Conservation (phyloP, 2,888 invertebrate species). For the Eucera pruinosa region DNA sequence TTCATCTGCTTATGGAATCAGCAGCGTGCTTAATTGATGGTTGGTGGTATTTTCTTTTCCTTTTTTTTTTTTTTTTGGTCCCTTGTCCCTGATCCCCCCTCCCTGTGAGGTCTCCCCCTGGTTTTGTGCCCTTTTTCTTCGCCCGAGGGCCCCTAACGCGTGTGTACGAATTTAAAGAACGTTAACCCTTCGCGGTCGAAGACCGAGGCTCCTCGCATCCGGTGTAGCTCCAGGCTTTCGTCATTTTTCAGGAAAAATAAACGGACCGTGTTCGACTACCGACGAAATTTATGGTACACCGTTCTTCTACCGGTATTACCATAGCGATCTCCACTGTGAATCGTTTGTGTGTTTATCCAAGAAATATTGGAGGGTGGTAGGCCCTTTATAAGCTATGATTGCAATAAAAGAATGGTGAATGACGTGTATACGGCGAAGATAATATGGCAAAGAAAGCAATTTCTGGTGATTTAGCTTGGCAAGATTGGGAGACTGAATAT, state of each 20-base stretch:
- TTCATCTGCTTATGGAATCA: conserved; percentile 43
- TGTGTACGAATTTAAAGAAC: conserved; percentile 54
- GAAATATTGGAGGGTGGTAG: conserved; percentile 3
- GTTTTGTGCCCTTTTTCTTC: conserved; percentile 33
- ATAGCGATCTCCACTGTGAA: conserved; percentile 2
- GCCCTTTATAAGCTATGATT: not conserved
- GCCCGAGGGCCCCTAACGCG: conserved; percentile 39
- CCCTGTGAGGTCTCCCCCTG: conserved; percentile 5
- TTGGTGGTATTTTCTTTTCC: not conserved
- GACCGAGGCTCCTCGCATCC: conserved; percentile 31
- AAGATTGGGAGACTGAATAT: too few relatives aligned
- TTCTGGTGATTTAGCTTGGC: not conserved
- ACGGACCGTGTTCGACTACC: conserved; percentile 1
- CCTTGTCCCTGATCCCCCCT: not conserved
- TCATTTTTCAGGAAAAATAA: conserved; percentile 21
- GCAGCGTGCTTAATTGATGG: conserved; percentile 43
- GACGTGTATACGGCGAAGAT: not conserved
- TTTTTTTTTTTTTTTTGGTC: too few relatives aligned
- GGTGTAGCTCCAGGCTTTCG: conserved; percentile 17
- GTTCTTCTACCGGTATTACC: conserved; percentile 5
- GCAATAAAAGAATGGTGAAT: not conserved
- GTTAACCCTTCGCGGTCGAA: conserved; percentile 53
- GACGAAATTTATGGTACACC: conserved; percentile 4
- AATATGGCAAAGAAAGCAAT: not conserved
- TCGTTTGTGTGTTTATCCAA: conserved; percentile 25